Conservation (phyloP, 2,113 vertebrate genomes). For the Morone saxatilis region DNA sequence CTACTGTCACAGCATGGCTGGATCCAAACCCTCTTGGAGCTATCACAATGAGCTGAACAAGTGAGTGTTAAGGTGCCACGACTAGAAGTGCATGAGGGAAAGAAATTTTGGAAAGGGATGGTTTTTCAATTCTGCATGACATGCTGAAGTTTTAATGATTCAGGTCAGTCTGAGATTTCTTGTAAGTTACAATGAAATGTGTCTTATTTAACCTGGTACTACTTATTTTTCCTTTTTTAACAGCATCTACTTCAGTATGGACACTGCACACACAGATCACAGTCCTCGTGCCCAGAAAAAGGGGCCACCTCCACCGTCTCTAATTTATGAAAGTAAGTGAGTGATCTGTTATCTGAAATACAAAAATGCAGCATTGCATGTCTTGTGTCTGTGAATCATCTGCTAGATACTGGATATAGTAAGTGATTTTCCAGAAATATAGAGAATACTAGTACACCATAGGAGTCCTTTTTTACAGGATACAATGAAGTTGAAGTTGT, state of each 20-base stretch:
- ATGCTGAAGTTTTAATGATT: constrained; percentile 16
- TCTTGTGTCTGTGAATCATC: constrained; percentile 16
- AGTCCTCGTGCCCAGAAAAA: constrained; percentile 79
- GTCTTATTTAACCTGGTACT: not conserved
- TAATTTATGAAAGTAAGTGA: constrained; percentile 80
- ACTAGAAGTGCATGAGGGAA: not conserved
- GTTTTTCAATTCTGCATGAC: constrained; percentile 13
- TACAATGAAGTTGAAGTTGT: not conserved
- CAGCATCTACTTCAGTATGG: constrained; percentile 90
- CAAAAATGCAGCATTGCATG: constrained; percentile 9
- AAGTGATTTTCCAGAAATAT: constrained; percentile 12
- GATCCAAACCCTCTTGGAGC: constrained; percentile 89
- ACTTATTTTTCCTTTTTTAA: constrained; percentile 32
- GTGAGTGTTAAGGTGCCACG: constrained; percentile 83
- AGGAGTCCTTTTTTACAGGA: not conserved
- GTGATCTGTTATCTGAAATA: constrained; percentile 5
- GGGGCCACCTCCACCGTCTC: constrained; percentile 54
- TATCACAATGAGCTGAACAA: constrained; percentile 85
- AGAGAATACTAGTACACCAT: not conserved
- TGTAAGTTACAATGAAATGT: not conserved
- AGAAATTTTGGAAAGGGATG: not conserved
- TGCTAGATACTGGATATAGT: constrained; percentile 15
- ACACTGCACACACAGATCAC: constrained; percentile 85
- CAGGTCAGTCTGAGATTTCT: not conserved
- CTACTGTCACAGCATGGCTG: constrained; percentile 89